Evolutionary conservation across 2,113 vertebrate genomes (phyloP).

Genomic region (Beaufortia kweichowensis): DNA sequence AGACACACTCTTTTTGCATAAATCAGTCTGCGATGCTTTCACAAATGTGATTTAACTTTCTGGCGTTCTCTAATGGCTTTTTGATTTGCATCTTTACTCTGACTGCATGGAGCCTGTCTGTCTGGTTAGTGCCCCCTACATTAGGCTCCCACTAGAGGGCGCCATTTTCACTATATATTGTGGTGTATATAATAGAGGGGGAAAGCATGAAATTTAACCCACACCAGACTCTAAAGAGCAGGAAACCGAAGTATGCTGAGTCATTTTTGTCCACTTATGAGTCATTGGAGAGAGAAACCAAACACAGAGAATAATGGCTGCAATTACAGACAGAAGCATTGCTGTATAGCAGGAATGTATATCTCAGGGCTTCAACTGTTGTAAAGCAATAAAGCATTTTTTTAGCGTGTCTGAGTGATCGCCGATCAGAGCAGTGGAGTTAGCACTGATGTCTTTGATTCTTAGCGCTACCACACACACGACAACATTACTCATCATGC

Average conservation of each 20-base stretch:
- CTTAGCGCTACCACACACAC: background rate
- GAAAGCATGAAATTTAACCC: conserved; percentile 14
- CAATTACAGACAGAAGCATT: conserved; percentile 50
- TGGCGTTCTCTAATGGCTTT: conserved; percentile 65
- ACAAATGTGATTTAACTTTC: conserved; percentile 64
- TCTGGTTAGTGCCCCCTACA: background rate
- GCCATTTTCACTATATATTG: conserved; percentile 38
- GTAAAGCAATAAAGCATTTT: conserved; percentile 17
- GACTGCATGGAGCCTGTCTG: conserved; percentile 56
- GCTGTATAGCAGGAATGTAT: background rate
- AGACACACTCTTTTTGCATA: conserved; percentile 55
- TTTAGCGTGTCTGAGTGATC: conserved; percentile 16
- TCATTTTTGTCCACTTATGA: conserved; percentile 60
- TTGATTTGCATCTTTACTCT: conserved; percentile 63
- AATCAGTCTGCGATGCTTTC: conserved; percentile 58
- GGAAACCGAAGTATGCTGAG: conserved; percentile 60
- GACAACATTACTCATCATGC: conserved; percentile 2
- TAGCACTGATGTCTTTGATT: background rate
- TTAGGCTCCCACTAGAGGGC: conserved; percentile 64
- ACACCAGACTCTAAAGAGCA: conserved; percentile 42
- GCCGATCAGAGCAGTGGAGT: background rate
- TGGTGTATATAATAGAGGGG: background rate
- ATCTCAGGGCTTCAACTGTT: conserved; percentile 13
- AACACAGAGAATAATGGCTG: conserved; percentile 58
- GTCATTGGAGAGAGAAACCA: conserved; percentile 57